Percentiles rank a stretch among this genome's conserved stretches.
Evolutionary conservation across 2,797 vertebrate species (phyloP).

Genomic region (Lerista edwardsae): DNA sequence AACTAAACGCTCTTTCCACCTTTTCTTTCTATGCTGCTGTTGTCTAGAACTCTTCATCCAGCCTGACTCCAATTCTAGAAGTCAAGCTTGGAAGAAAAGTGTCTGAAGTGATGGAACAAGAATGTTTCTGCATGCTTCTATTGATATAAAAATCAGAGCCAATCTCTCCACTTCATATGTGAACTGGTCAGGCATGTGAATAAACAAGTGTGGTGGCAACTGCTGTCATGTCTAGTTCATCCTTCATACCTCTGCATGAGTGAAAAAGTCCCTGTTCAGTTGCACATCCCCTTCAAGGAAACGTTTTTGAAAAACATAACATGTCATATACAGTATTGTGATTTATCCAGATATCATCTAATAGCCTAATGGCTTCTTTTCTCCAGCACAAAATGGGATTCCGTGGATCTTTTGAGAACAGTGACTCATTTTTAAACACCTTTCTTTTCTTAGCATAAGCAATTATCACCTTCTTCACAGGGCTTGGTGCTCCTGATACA

Average conservation of each 20-base stretch:
- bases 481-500: slow-evolving; percentile 57
- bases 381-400: slow-evolving; percentile 46
- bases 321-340: slow-evolving; percentile 19
- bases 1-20: not conserved
- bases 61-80: not conserved
- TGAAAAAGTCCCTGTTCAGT: not conserved
- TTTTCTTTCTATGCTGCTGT: not conserved
- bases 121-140: not conserved
- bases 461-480: slow-evolving; percentile 65
- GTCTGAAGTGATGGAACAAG: not conserved
- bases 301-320: slow-evolving; percentile 1
- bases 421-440: slow-evolving; percentile 68
- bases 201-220: not conserved
- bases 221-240: not conserved
- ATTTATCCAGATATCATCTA: slow-evolving; percentile 32
- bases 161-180: not conserved
- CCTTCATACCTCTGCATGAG: not conserved
- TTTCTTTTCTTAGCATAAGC: slow-evolving; percentile 62
- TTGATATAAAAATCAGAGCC: not conserved
- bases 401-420: slow-evolving; percentile 66
- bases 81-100: not conserved
- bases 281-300: not conserved
- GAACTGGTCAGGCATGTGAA: not conserved
- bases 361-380: slow-evolving; percentile 52
- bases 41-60: not conserved